A percentile compares a stretch with the other conserved stretches of the same genome.
Conservation (phyloP, 2,113 vertebrate species). For the Sorex fumeus region DNA sequence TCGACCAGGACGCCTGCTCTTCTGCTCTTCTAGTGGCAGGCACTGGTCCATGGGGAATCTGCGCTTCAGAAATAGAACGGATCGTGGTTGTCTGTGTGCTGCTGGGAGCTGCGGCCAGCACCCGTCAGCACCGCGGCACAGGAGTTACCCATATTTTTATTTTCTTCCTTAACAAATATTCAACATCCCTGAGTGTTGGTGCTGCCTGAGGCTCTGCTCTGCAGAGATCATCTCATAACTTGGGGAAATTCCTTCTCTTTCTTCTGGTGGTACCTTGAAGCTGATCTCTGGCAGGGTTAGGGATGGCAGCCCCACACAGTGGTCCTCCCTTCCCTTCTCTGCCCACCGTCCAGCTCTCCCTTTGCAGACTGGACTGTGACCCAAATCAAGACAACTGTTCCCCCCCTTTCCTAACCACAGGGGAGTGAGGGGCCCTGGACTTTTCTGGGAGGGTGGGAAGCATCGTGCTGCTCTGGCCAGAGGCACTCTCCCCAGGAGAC, state of each 20-base stretch:
- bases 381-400: not conserved
- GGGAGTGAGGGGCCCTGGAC: not conserved
- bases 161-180: not conserved
- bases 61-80: slow-evolving; percentile 87
- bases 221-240: not conserved
- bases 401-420: not conserved
- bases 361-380: not conserved
- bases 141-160: not conserved
- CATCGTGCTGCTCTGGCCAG: too few relatives aligned
- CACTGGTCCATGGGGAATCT: slow-evolving; percentile 83
- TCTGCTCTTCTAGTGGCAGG: slow-evolving; percentile 89
- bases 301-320: not conserved
- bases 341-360: not conserved
- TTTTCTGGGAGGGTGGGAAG: not conserved
- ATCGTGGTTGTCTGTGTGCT: slow-evolving; percentile 88
- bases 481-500: not conserved
- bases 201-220: not conserved
- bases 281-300: not conserved
- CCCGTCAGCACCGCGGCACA: not conserved
- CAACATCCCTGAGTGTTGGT: not conserved
- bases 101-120: slow-evolving; percentile 85
- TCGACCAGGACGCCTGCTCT: slow-evolving; percentile 92
- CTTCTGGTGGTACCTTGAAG: not conserved
- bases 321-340: too few relatives aligned
- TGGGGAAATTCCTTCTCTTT: not conserved